Conservation (phyloP, 2,888 invertebrate species). For the Calameuta idolon region DNA sequence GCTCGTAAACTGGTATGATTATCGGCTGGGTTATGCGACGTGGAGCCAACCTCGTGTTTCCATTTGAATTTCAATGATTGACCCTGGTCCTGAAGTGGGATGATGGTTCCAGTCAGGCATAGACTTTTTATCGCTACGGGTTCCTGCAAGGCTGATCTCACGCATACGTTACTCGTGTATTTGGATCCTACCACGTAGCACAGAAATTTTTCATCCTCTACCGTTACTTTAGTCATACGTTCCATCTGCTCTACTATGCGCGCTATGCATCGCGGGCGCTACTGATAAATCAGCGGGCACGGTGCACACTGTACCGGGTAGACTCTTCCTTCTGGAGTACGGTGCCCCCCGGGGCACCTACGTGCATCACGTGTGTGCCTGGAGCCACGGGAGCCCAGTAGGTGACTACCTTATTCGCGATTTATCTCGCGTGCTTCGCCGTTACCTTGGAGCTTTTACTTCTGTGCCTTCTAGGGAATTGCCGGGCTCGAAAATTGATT, state of each 20-base stretch:
- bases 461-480: neutral
- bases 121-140: neutral
- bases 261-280: neutral
- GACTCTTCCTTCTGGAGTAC: neutral
- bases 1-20: neutral
- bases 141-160: neutral
- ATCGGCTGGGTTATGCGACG: neutral
- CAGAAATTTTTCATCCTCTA: too few relatives aligned
- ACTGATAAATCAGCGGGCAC: conserved; percentile 51
- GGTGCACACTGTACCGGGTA: neutral
- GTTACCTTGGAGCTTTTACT: neutral
- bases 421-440: neutral
- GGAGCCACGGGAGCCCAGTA: neutral
- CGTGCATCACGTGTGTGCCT: neutral
- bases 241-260: neutral
- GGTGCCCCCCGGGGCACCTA: neutral
- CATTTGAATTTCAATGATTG: neutral
- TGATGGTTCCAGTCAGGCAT: neutral
- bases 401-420: neutral
- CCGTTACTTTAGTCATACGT: neutral
- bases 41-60: neutral
- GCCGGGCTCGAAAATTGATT: neutral
- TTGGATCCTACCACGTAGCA: neutral
- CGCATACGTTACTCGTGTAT: neutral
- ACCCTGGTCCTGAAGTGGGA: neutral